These are phyloP conservation scores for Scophthalmus maximus DNA, from an alignment of 2,113 vertebrate species.

Conservation along the genomic window DNA sequence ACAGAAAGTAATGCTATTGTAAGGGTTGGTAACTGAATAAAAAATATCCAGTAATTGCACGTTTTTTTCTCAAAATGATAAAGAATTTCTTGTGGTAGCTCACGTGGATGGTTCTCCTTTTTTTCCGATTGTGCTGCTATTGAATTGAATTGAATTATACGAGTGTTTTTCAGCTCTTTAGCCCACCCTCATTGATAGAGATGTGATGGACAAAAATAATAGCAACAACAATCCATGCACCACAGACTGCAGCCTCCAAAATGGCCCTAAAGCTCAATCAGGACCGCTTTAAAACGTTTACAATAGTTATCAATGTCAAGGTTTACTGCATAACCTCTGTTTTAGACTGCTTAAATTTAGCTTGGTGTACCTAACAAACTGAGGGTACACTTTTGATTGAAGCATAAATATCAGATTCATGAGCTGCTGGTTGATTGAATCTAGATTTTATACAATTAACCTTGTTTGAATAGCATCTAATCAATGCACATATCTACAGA, in stretches of 20 bases:
- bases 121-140: neutral
- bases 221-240: neutral
- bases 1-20: conserved; percentile 11
- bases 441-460: neutral
- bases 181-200: neutral
- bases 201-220: neutral
- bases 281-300: neutral
- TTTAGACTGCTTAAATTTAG: neutral
- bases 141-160: neutral
- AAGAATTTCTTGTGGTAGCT: neutral
- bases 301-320: neutral
- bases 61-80: neutral
- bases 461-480: neutral
- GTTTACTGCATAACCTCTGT: neutral
- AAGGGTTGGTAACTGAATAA: neutral
- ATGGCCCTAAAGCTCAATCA: neutral
- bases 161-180: neutral
- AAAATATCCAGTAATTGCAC: neutral
- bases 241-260: neutral
- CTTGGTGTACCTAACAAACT: neutral
- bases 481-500: neutral
- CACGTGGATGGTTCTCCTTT: neutral
- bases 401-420: neutral
- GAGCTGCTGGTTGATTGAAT: neutral
- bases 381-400: neutral